Evolutionary conservation across 2,113 vertebrate species (phyloP).

Genomic region (Rhabdomys dilectus): DNA sequence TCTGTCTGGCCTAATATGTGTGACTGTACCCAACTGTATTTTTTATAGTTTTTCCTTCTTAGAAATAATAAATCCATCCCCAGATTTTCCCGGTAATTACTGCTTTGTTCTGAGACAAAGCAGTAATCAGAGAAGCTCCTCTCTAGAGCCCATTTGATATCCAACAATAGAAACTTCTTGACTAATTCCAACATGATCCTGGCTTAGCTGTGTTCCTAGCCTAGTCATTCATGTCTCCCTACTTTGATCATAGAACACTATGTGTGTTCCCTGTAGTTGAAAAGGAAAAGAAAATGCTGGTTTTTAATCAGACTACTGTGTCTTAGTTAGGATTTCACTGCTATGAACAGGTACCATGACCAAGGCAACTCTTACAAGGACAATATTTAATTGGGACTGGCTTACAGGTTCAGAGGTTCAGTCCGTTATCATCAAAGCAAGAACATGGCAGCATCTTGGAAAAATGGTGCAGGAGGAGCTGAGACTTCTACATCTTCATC

Average conservation of each 20-base stretch:
- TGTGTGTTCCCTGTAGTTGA: background rate
- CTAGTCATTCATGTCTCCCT: background rate
- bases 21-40: background rate
- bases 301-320: background rate
- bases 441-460: too few relatives aligned
- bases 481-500: too few relatives aligned
- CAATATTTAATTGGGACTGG: background rate
- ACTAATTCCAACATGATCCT: background rate
- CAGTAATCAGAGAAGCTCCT: background rate
- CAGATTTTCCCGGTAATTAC: constrained; percentile 17
- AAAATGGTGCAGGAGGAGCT: too few relatives aligned
- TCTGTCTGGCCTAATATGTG: background rate
- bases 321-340: too few relatives aligned
- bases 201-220: background rate
- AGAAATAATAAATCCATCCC: constrained; percentile 10
- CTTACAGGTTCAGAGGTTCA: too few relatives aligned
- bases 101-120: constrained; percentile 19
- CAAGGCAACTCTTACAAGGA: too few relatives aligned
- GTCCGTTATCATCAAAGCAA: too few relatives aligned
- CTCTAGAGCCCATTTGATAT: constrained; percentile 14
- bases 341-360: too few relatives aligned
- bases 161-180: constrained; percentile 25
- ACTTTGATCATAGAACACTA: background rate
- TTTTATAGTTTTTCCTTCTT: background rate
- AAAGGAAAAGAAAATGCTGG: background rate